Percentiles rank a stretch among this genome's conserved stretches.
These are phyloP conservation scores for Brachionus rotundiformis DNA, from an alignment of 1,140 invertebrate genomes.

Conservation along the genomic window DNA sequence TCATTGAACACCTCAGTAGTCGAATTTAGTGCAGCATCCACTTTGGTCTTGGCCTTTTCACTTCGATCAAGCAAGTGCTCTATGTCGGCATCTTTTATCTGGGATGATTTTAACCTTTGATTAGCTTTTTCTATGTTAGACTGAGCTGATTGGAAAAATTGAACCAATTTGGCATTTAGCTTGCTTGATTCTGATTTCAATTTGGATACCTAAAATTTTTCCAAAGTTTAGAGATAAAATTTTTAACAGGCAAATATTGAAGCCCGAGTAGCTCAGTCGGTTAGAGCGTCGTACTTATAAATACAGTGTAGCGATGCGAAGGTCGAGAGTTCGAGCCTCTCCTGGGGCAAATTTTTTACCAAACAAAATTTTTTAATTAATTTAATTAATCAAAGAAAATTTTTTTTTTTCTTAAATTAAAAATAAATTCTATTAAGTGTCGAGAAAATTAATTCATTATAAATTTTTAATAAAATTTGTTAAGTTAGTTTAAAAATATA, in stretches of 20 bases:
- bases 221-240: not conserved
- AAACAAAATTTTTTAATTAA: too few species aligned
- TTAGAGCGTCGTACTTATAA: constrained; percentile 43
- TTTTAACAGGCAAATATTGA: not conserved
- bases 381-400: too few species aligned
- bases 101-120: not conserved
- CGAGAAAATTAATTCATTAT: too few species aligned
- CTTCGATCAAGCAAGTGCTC: constrained; percentile 16
- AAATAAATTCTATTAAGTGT: too few species aligned
- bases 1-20: not conserved
- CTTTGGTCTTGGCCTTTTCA: constrained; percentile 11
- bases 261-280: constrained; percentile 42
- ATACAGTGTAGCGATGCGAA: constrained; percentile 33
- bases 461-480: too few species aligned
- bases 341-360: constrained; percentile 32
- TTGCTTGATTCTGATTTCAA: not conserved
- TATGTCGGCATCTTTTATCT: constrained; percentile 10
- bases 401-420: too few species aligned
- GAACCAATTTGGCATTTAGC: not conserved
- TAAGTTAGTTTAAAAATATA: too few species aligned
- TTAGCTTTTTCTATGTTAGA: not conserved
- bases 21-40: not conserved
- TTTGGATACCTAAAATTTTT: not conserved
- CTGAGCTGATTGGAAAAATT: constrained; percentile 4
- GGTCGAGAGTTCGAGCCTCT: constrained; percentile 37